A percentile compares a stretch with the other conserved stretches of the same genome.
Conservation (phyloP, 2,888 invertebrate species). For the Drosophila rellima region DNA sequence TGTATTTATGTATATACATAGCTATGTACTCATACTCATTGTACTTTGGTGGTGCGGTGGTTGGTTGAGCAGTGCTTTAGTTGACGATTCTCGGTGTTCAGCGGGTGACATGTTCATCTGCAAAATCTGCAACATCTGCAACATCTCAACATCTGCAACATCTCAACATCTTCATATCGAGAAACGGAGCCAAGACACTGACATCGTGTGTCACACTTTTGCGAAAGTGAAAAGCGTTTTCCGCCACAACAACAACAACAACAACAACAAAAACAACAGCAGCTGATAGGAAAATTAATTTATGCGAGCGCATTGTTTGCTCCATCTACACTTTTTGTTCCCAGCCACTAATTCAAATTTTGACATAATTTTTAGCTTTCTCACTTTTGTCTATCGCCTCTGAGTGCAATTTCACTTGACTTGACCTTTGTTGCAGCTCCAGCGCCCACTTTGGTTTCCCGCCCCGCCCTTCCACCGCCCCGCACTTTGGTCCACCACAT, state of each 20-base stretch:
- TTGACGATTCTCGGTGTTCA: slow-evolving; percentile 44
- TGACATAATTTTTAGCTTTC: slow-evolving; percentile 81
- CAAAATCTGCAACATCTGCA: not conserved
- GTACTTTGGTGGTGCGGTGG: too few relatives aligned
- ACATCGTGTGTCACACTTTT: slow-evolving; percentile 37
- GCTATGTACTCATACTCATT: too few relatives aligned
- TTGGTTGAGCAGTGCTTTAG: too few relatives aligned
- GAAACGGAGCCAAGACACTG: slow-evolving; percentile 26
- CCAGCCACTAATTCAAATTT: slow-evolving; percentile 73
- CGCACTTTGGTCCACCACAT: not conserved
- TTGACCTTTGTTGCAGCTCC: slow-evolving; percentile 68
- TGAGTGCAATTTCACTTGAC: slow-evolving; percentile 70
- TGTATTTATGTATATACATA: not conserved
- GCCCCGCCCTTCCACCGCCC: not conserved
- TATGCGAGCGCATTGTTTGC: slow-evolving; percentile 58
- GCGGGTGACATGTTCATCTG: slow-evolving; percentile 36
- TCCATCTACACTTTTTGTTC: slow-evolving; percentile 32
- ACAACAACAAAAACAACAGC: slow-evolving; percentile 22
- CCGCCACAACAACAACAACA: slow-evolving; percentile 15
- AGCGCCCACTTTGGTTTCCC: not conserved
- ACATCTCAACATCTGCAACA: slow-evolving; percentile 35
- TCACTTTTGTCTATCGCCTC: slow-evolving; percentile 67
- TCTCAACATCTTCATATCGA: slow-evolving; percentile 39
- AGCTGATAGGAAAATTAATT: slow-evolving; percentile 73
- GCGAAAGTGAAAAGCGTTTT: slow-evolving; percentile 78